Conservation (phyloP, 2,797 vertebrate species). For the Ctenochaetus hawaiiensis region DNA sequence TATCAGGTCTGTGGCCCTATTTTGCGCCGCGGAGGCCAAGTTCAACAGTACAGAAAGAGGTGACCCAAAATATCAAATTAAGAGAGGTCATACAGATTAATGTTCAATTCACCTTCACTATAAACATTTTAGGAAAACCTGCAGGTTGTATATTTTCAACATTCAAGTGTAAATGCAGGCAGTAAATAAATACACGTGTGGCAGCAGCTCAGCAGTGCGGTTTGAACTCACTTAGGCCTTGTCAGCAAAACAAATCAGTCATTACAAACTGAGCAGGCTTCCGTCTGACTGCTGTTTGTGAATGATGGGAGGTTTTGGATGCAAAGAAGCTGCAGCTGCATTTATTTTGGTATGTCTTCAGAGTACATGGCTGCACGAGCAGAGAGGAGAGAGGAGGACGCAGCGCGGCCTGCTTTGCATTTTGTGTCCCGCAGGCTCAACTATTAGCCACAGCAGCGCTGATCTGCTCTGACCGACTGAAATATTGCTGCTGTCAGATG, state of each 20-base stretch:
- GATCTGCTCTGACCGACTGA: slow-evolving; percentile 29
- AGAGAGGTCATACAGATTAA: not conserved
- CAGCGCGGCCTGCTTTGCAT: slow-evolving; percentile 11
- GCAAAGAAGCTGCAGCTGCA: slow-evolving; percentile 29
- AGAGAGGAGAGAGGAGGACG: slow-evolving; percentile 5
- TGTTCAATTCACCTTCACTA: not conserved
- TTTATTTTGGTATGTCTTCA: slow-evolving; percentile 24
- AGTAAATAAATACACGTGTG: slow-evolving; percentile 64
- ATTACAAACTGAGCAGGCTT: slow-evolving; percentile 38
- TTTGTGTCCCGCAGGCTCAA: not conserved
- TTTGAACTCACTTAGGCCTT: slow-evolving; percentile 37
- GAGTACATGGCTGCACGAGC: slow-evolving; percentile 1
- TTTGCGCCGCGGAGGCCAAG: slow-evolving; percentile 9
- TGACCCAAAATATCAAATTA: not conserved
- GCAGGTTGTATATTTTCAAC: not conserved
- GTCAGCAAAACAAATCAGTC: slow-evolving; percentile 62
- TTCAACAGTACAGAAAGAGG: not conserved
- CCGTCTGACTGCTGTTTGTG: slow-evolving; percentile 43
- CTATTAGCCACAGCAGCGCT: slow-evolving; percentile 5
- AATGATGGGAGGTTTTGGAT: slow-evolving; percentile 18
- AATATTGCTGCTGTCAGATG: slow-evolving; percentile 59
- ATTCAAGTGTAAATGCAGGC: slow-evolving; percentile 19
- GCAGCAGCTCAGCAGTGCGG: slow-evolving; percentile 30
- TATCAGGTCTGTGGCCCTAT: not conserved
- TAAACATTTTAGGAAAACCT: not conserved